Evolutionary conservation across 2,888 invertebrate species (phyloP), one percentile per base, ranked within the genome.

Genomic region (Hylaea fasciaria): DNA sequence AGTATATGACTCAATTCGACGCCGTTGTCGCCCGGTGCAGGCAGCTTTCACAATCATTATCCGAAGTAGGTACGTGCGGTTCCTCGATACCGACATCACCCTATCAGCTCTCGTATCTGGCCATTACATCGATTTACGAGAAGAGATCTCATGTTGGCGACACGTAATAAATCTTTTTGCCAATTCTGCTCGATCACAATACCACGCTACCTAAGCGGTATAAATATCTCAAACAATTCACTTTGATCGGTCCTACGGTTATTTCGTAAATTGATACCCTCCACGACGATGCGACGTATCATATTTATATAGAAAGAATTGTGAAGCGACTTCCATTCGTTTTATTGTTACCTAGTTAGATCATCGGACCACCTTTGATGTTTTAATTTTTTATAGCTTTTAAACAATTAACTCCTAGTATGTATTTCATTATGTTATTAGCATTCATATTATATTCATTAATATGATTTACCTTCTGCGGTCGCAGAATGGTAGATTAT

Each of bases 91-190:
- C 77, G 81, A 81, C 81, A 82, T 78, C 72, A 69, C 76, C 74
- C 71, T 83, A 85, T 85, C 83, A 77, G 69, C 76, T 75, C 76
- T 77, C 71, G 70, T 77, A 84, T 82, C 82, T 70, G 71, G 76
- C 74, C 79, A 83, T 85, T 82, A 85, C 72, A 78, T 81, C 83
- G 83, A 85, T 87, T 87, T 86, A 86, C 80, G 85, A 82, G 82
- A 82, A 77, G 81, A 78, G 77, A 81, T 81, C 78, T 79, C 66
- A 65, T 78, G 76, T 75, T 81, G 75, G 80, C 71, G 80, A 80
- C 82, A 81, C 73, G 68, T 78, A 71, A 80, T 86, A 87, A 86
- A 88, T 86, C 82, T 82, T 70, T 64, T 70, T 61, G 71, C 71
- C 75, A 82, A 82, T 83, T 76, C 81, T 68, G 67, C 76, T 67